Evolutionary conservation across 2,113 vertebrate species (phyloP), one percentile per base, ranked within the genome.

Genomic region (Chelonoidis abingdonii): DNA sequence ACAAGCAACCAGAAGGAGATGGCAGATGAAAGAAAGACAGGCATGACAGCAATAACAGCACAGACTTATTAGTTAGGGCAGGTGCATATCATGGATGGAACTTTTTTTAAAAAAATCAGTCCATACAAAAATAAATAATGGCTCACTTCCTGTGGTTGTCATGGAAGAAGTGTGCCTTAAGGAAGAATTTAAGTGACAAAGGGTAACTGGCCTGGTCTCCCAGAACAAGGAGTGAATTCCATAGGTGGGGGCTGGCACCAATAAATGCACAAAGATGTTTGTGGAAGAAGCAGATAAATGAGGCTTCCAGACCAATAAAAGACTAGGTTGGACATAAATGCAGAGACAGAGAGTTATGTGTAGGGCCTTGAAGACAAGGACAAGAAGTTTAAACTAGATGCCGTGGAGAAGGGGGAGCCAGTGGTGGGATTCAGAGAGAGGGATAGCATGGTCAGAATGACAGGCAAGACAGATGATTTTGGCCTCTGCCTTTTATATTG

Each of bases 361-460:
- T n/a, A 84, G 54, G 95, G 50, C 47, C n/a, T 53, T 56, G 89
- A 87, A 89, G 72, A 96, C 93, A 96, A 93, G 86, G 87, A 82
- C 14, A 89, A 83, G 65, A 93, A 91, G 93, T 92, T 89, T 91
- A 91, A 96, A 80, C 19, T 17, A 89, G 53, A 92, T 62, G 91
- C 87, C 92, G 81, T 57, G 83, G 93, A 91, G 35, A 65, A n/a
- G 13, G 65, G 91, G 53, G 86, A 91, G 91, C 78, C 92, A 94
- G 91, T 47, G 87, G 10, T 75, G 80, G 47, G 75, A 92, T 95
- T 91, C 89, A 93, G 89, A 78, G 21, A 80, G 16, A 38, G 75
- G 92, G 91, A 88, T 72, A 96, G 88, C 91, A 93, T 92, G 92
- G 95, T 97, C 97, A 94, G 83, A 54, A 4, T 17, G 86, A 93